Evolutionary conservation across 2,113 vertebrate genomes (phyloP), one percentile per base, ranked within the genome.

Genomic region (Megalops atlanticus): DNA sequence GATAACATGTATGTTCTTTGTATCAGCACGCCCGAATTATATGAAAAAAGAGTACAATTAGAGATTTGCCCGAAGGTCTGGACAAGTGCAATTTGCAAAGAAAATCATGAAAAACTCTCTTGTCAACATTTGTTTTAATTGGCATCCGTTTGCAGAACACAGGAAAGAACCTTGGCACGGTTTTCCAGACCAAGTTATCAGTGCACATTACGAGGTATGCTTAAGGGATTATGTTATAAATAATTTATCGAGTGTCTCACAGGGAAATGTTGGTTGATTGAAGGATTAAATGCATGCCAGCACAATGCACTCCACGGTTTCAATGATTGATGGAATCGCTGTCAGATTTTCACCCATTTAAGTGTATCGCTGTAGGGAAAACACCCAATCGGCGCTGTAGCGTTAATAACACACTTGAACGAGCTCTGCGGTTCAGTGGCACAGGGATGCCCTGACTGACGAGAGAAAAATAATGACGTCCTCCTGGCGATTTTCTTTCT

Each of bases 401-500:
- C 58, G 27, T 64, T 27, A 64, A 64, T 64, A 64, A 64, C 27
- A 54, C 49, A 64, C 58, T 64, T 10, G n/a, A 64, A 27, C n/a
- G 24, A 7, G 18, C 31, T 64, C 58, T 64, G 58, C n/a, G 5
- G 58, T 64, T 64, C 58, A 4, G 27, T n/a, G 7, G n/a, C 58
- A 31, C 58, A 24, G n/a, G 58, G 58, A 64, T n/a, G 52, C 52
- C 21, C 52, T 18, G 18, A 4, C n/a, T 31, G 58, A 24, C 58
- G 24, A 64, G 58, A 64, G 58, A 64, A 64, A n/a, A 64, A 64
- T 64, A 31, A 64, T 64, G 58, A 31, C 58, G 11, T 64, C 24
- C 58, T 64, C 24, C 58, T 64, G 58, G 58, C 58, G n/a, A n/a
- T 64, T 64, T 64, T 64, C 58, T 64, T 64, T 64, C 58, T 4